Evolutionary conservation across 1,140 invertebrate species (phyloP).

Genomic region (Sesamia nonagrioides): DNA sequence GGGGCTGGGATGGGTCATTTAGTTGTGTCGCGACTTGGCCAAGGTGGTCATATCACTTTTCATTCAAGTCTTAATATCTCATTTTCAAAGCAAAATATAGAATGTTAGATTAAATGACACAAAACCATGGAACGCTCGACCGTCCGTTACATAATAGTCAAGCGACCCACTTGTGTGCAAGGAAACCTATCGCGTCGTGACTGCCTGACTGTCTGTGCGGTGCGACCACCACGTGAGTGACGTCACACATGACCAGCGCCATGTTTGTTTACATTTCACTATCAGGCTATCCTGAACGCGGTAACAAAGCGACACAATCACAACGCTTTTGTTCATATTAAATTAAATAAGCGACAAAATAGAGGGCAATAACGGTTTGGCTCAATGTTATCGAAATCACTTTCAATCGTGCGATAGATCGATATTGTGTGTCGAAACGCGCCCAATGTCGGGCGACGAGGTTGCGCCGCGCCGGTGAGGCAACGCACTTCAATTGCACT

Average conservation of each 20-base stretch:
- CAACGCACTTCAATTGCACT: constrained; percentile 40
- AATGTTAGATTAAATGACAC: constrained; percentile 32
- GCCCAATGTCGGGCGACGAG: constrained; percentile 48
- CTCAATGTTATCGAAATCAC: constrained; percentile 62
- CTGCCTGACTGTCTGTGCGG: not conserved
- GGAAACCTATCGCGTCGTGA: not conserved
- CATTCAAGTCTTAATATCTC: not conserved
- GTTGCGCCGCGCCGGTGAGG: constrained; percentile 33
- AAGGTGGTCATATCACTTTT: not conserved
- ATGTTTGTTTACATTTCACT: constrained; percentile 32
- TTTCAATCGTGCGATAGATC: constrained; percentile 51
- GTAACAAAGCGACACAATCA: too few species aligned
- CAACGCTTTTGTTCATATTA: not conserved
- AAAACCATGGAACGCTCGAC: constrained; percentile 1
- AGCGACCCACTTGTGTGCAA: constrained; percentile 30
- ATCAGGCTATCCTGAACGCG: not conserved
- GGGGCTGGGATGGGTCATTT: not conserved
- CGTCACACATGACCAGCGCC: not conserved
- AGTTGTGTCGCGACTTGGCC: constrained; percentile 18
- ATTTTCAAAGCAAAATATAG: constrained; percentile 1
- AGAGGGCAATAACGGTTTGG: not conserved
- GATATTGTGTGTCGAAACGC: constrained; percentile 54
- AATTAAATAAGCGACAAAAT: constrained; percentile 7
- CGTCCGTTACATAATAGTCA: constrained; percentile 25
- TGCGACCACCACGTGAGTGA: constrained; percentile 16